These are phyloP conservation scores for Epinephelus fuscoguttatus DNA, from an alignment of 2,113 vertebrate species.

Conservation along the genomic window DNA sequence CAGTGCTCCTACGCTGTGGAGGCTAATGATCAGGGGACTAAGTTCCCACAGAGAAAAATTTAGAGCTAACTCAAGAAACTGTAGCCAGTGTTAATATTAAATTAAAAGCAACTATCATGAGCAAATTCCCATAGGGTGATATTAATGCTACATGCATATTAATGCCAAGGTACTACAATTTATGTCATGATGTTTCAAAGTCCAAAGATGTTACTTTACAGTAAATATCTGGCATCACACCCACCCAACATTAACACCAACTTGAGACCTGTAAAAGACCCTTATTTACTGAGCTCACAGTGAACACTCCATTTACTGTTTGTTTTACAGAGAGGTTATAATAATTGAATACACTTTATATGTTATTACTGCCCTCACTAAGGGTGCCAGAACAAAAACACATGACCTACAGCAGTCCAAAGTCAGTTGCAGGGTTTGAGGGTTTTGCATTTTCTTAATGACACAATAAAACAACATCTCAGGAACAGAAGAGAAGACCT, in stretches of 20 bases:
- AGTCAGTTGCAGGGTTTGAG: not conserved
- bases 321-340: not conserved
- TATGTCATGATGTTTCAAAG: not conserved
- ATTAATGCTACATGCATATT: not conserved
- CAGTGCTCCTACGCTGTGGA: not conserved
- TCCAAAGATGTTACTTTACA: not conserved
- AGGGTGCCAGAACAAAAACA: too few relatives aligned
- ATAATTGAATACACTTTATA: not conserved
- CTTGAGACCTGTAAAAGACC: too few relatives aligned
- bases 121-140: not conserved
- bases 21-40: slow-evolving; percentile 21
- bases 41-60: not conserved
- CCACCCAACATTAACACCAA: too few relatives aligned
- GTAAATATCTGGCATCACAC: too few relatives aligned
- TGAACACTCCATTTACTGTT: not conserved
- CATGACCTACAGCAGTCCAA: not conserved
- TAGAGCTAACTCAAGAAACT: not conserved
- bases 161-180: too few relatives aligned
- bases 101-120: not conserved
- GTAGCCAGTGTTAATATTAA: not conserved
- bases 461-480: too few relatives aligned
- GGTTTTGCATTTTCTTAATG: not conserved
- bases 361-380: not conserved
- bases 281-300: too few relatives aligned
- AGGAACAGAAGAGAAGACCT: too few relatives aligned